Evolutionary conservation across 2,888 invertebrate genomes (phyloP).

Genomic region (Dinocampus coccinellae): DNA sequence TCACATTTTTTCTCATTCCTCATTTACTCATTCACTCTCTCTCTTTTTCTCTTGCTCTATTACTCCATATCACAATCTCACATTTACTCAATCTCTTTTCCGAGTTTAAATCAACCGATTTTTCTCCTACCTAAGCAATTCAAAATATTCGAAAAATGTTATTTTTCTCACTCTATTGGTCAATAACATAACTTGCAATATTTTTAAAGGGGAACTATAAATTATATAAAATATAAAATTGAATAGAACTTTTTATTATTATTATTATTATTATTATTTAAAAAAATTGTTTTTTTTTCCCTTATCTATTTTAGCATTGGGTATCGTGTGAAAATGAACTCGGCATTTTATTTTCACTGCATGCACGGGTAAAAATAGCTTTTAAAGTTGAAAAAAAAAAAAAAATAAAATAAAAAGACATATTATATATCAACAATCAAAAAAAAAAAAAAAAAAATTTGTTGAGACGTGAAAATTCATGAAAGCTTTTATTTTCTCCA

Average conservation of each 20-base stretch:
- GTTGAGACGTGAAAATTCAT: neutral
- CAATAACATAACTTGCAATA: constrained; percentile 1
- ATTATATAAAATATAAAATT: too few species aligned
- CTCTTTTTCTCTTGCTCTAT: neutral
- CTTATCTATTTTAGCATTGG: neutral
- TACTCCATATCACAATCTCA: neutral
- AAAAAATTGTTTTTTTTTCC: too few species aligned
- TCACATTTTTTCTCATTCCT: neutral
- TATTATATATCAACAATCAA: too few species aligned
- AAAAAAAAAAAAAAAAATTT: neutral
- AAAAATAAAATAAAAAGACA: too few species aligned
- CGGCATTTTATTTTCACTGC: too few species aligned
- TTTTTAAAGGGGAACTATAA: neutral
- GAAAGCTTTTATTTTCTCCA: neutral
- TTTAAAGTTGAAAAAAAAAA: too few species aligned
- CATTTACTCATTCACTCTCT: neutral
- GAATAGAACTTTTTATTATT: too few species aligned
- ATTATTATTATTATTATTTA: too few species aligned
- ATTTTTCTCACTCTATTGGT: constrained; percentile 28
- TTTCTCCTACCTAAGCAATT: constrained; percentile 11
- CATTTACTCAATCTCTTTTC: too few species aligned
- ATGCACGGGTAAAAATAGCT: too few species aligned
- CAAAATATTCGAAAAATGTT: constrained; percentile 14
- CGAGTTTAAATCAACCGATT: too few species aligned
- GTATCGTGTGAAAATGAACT: neutral